Conservation (phyloP, 2,888 invertebrate species). For the Pseudococcus viburni region DNA sequence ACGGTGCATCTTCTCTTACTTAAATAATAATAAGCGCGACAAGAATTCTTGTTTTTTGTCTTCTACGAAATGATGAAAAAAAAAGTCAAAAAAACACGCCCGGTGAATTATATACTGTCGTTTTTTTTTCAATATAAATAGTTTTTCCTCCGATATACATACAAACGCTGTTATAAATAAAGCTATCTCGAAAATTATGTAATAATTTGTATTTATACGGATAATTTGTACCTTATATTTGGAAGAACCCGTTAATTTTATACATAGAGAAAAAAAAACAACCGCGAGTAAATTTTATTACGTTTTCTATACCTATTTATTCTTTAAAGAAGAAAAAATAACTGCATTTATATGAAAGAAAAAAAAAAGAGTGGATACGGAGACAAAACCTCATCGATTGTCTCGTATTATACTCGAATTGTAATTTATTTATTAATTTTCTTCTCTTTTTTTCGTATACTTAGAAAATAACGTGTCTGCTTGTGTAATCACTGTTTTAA, state of each 20-base stretch:
- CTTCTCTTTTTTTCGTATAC: neutral
- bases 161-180: conserved; percentile 31
- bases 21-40: conserved; percentile 45
- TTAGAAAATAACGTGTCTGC: conserved; percentile 51
- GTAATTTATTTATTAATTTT: conserved; percentile 50
- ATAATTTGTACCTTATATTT: conserved; percentile 43
- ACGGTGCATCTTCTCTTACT: conserved; percentile 31
- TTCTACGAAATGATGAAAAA: conserved; percentile 24
- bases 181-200: conserved; percentile 41
- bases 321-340: conserved; percentile 21
- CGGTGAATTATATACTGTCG: conserved; percentile 22
- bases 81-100: conserved; percentile 4
- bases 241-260: conserved; percentile 39
- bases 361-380: neutral
- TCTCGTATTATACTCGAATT: conserved; percentile 28
- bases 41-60: conserved; percentile 16
- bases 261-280: conserved; percentile 1
- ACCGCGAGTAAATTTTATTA: conserved; percentile 38
- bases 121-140: neutral
- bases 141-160: conserved; percentile 9
- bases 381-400: conserved; percentile 24
- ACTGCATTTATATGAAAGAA: conserved; percentile 35
- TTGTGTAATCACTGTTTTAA: conserved; percentile 53
- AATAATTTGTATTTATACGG: conserved; percentile 57
- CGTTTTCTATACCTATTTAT: conserved; percentile 39